These are phyloP conservation scores for Meloidogyne exigua DNA, from an alignment of 1,140 invertebrate species.

Conservation along the genomic window DNA sequence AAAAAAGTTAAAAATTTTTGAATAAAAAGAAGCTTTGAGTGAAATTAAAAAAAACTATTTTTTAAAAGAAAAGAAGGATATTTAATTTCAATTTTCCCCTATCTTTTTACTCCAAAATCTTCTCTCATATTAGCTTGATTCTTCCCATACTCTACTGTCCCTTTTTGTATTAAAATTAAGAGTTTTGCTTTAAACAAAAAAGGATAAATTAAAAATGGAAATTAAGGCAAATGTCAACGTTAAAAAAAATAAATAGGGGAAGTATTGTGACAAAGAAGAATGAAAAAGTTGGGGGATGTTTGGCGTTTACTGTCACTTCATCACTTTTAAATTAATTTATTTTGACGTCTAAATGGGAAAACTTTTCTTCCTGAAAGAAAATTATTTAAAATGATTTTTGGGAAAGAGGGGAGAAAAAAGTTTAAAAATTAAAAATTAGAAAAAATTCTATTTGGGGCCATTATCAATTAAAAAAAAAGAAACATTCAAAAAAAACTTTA, in stretches of 20 bases:
- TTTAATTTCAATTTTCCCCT: background rate
- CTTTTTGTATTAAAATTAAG: background rate
- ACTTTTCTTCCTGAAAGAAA: background rate
- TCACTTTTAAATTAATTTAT: constrained; percentile 6
- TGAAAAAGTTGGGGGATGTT: background rate
- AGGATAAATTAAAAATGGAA: constrained; percentile 24
- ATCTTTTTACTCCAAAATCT: background rate
- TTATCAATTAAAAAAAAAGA: no score
- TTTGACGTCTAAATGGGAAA: background rate
- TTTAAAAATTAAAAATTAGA: background rate
- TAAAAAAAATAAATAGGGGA: constrained; percentile 6
- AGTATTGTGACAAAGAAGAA: background rate
- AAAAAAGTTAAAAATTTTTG: background rate
- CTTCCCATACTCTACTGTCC: background rate
- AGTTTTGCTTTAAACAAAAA: background rate
- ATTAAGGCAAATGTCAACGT: constrained; percentile 11
- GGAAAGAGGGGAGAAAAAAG: background rate
- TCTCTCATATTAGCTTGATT: no score
- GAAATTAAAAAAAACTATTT: background rate
- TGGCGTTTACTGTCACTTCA: background rate
- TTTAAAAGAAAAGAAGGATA: background rate
- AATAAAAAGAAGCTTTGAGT: background rate
- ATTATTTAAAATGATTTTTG: background rate
- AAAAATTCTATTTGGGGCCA: background rate
- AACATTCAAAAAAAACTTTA: no score